phyloP scores from a whole-genome alignment of 2,888 invertebrate species.

The Cheilosia vulpina region DNA sequence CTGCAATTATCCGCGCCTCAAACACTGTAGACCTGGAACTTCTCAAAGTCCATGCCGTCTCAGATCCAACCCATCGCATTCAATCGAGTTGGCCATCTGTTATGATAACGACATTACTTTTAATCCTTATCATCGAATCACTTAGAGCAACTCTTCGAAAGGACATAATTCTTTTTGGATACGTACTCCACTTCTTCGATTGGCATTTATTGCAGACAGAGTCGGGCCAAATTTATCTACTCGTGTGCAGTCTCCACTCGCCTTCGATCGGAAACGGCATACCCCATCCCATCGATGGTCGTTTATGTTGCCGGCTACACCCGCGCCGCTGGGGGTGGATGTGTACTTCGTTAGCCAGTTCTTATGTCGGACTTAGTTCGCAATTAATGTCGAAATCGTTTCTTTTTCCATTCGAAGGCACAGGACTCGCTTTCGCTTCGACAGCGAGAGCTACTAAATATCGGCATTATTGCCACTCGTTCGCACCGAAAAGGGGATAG shows the following conservation, averaged over 20 bases:
- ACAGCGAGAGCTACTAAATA: conserved; percentile 49
- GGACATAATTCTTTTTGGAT: conserved; percentile 61
- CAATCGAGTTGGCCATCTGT: neutral
- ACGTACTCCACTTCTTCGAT: conserved; percentile 43
- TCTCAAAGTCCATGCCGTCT: neutral
- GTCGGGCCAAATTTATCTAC: conserved; percentile 21
- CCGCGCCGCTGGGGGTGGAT: neutral
- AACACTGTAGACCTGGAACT: neutral
- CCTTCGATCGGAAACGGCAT: conserved; percentile 19
- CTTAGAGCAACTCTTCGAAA: conserved; percentile 54
- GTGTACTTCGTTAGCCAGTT: conserved; percentile 9
- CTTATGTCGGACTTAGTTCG: conserved; percentile 52
- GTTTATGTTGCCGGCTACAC: neutral
- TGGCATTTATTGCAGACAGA: conserved; percentile 59
- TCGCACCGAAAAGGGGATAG: conserved; percentile 44
- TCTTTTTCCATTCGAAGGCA: neutral
- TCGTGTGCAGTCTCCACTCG: conserved; percentile 1
- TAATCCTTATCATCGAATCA: conserved; percentile 64
- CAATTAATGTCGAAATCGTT: conserved; percentile 59
- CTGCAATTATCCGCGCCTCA: no score
- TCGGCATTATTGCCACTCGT: conserved; percentile 63
- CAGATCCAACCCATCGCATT: neutral
- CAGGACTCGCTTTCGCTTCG: neutral
- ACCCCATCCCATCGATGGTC: conserved; percentile 27
- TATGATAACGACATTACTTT: conserved; percentile 9